Evolutionary conservation across 2,113 vertebrate genomes (phyloP), one percentile per base, ranked within the genome.

Genomic region (Rhinogobius similis): DNA sequence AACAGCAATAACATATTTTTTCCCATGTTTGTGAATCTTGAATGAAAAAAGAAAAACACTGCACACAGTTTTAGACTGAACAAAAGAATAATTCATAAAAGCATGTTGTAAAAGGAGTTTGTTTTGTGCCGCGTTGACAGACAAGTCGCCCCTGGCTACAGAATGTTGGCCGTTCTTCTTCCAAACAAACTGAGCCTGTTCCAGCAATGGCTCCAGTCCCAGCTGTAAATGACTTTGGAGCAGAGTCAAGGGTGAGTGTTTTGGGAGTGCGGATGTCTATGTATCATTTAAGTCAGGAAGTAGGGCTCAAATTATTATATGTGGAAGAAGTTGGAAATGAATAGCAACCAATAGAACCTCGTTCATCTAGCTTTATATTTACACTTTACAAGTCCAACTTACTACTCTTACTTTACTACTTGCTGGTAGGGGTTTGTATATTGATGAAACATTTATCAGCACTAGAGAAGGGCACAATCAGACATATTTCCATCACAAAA

Each of bases 191-290:
- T 2, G 32, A 79, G 63, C 75, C 78, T 82, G 59, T 86, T 87
- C 82, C 82, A 72, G 84, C 72, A 41, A 83, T 88, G 85, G 81
- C 80, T 12, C 43, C 73, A 63, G 68, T 88, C 84, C 86, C 80
- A 82, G 79, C 71, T 68, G 71, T 76, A 87, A 89, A 89, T 90
- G 82, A 86, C 78, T 88, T 87, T 89, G 84, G 88, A 89, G 65
- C 71, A 67, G 71, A 82, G 76, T 88, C 86, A 89, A 86, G 81
- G 75, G 73, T 73, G 71, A 64, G 56, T 39, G 59, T 62, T 38
- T 67, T 24, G 65, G 41, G 38, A 66, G 75, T 58, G 61, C 7
- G 43, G 36, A 58, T 38, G 53, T 44, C 72, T 14, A 55, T 69
- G 71, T 56, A 59, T 79, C 70, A 68, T 77, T 70, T 70, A 58